Evolutionary conservation across 2,113 vertebrate species (phyloP).

Genomic region (Charina bottae): DNA sequence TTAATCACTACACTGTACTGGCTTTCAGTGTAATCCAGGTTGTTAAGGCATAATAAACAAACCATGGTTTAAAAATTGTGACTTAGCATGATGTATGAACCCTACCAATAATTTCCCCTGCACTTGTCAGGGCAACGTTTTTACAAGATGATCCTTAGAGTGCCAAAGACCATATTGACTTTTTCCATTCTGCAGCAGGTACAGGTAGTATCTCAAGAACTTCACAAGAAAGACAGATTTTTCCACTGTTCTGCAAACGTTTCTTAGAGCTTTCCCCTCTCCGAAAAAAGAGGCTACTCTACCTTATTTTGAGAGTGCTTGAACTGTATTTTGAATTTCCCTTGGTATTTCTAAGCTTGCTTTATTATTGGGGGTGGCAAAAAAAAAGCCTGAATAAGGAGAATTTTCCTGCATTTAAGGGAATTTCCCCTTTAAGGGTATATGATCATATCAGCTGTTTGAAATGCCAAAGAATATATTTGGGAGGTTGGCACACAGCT

Average conservation of each 20-base stretch:
- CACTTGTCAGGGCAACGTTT: not conserved
- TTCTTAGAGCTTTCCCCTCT: not conserved
- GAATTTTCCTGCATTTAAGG: not conserved
- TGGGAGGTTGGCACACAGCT: slow-evolving; percentile 52
- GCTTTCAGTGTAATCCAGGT: not conserved
- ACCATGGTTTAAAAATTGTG: not conserved
- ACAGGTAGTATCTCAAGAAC: not conserved
- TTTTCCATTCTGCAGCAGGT: not conserved
- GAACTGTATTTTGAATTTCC: not conserved
- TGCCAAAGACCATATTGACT: not conserved
- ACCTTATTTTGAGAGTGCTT: not conserved
- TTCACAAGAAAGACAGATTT: not conserved
- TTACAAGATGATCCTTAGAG: not conserved
- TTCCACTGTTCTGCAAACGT: not conserved
- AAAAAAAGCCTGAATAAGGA: not conserved
- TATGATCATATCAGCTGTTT: slow-evolving; percentile 58
- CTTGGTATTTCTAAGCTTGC: not conserved
- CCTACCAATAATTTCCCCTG: not conserved
- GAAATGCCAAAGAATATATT: slow-evolving; percentile 59
- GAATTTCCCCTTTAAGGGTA: slow-evolving; percentile 43
- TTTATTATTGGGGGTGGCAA: not conserved
- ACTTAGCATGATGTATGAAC: not conserved
- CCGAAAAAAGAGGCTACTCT: not conserved
- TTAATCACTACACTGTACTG: not conserved
- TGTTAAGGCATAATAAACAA: not conserved